Percentiles rank a stretch among this genome's conserved stretches.
Conservation (phyloP, 1,140 invertebrate species). For the Trichoplusia ni region DNA sequence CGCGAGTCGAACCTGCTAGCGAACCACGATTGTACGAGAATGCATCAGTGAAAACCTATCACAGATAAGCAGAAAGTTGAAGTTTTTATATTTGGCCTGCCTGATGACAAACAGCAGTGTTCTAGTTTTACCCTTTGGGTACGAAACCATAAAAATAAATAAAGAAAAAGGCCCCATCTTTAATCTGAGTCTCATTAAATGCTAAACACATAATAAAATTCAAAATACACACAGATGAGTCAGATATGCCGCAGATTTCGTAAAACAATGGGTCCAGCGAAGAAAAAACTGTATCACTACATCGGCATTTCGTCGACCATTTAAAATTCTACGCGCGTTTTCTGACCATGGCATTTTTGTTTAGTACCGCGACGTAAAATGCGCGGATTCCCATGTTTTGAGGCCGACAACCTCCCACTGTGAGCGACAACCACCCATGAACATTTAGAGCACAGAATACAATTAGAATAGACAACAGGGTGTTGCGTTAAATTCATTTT, state of each 20-base stretch:
- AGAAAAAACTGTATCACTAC: slow-evolving; percentile 11
- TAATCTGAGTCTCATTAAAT: neutral
- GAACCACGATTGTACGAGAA: too few species aligned
- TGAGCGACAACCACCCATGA: neutral
- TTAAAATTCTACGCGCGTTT: slow-evolving; percentile 30
- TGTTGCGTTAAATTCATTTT: too few species aligned
- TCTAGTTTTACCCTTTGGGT: too few species aligned
- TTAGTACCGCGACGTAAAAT: slow-evolving; percentile 13
- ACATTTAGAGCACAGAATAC: too few species aligned
- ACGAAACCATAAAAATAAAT: too few species aligned
- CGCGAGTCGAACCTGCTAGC: too few species aligned
- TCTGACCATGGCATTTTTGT: slow-evolving; percentile 24
- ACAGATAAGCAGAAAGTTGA: too few species aligned
- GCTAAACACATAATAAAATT: neutral
- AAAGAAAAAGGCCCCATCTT: too few species aligned
- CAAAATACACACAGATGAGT: slow-evolving; percentile 3
- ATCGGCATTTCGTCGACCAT: slow-evolving; percentile 17
- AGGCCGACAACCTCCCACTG: slow-evolving; percentile 22
- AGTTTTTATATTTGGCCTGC: too few species aligned
- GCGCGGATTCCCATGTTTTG: slow-evolving; percentile 19
- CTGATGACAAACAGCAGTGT: too few species aligned
- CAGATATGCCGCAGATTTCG: neutral
- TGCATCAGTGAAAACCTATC: too few species aligned
- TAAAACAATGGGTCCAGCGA: neutral
- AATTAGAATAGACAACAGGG: too few species aligned